Percentiles rank a stretch among this genome's conserved stretches.
Conservation (phyloP, 2,113 vertebrate genomes). For the Podarcis muralis region DNA sequence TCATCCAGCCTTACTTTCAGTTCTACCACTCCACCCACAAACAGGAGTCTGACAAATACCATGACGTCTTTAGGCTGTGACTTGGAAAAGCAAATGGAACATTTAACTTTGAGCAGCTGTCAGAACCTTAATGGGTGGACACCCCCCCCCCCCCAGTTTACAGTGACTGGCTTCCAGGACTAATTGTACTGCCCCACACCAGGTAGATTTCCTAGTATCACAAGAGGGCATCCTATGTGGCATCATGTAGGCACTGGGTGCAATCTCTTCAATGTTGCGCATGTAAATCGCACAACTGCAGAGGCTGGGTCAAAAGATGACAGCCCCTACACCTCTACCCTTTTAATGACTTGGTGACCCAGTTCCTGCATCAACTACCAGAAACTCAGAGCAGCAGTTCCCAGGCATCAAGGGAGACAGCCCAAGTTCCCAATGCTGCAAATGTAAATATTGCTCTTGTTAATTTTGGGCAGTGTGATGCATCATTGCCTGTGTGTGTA, state of each 20-base stretch:
- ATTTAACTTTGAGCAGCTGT: conserved; percentile 58
- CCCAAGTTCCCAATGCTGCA: conserved; percentile 25
- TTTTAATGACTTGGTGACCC: conserved; percentile 21
- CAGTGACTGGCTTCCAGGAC: conserved; percentile 32
- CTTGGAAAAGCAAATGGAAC: conserved; percentile 45
- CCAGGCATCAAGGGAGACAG: conserved; percentile 29
- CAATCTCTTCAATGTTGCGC: not conserved
- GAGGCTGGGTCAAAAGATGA: not conserved
- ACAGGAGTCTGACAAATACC: conserved; percentile 4
- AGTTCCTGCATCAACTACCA: conserved; percentile 10
- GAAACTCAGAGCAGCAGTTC: conserved; percentile 36
- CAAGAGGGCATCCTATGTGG: not conserved
- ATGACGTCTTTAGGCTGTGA: not conserved
- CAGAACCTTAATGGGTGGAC: conserved; percentile 34
- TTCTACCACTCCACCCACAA: conserved; percentile 23
- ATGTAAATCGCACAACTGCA: not conserved
- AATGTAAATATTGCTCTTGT: conserved; percentile 51
- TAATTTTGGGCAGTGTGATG: conserved; percentile 53
- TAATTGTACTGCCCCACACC: conserved; percentile 35
- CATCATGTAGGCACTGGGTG: not conserved
- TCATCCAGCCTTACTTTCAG: accelerated
- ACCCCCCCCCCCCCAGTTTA: conserved; percentile 18
- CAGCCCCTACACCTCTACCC: not conserved
- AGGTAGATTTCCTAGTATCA: not conserved
- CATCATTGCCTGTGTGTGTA: conserved; percentile 43